phyloP scores from a whole-genome alignment of 2,888 invertebrate genomes.

The Drosophila emarginata region DNA sequence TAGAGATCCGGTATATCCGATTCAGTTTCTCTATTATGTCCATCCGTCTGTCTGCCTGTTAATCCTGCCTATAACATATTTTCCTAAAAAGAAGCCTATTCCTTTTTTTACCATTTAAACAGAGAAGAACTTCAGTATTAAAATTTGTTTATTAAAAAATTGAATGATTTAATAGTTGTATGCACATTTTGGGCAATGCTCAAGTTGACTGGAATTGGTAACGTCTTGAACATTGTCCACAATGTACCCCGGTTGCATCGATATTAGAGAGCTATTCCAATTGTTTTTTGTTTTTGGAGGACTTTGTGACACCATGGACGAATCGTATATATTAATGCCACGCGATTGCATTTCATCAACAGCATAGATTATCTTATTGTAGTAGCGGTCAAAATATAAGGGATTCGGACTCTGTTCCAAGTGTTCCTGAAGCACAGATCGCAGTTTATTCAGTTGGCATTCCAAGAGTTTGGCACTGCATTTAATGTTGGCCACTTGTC shows the following conservation, averaged over 20 bases:
- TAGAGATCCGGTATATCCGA: too few species aligned
- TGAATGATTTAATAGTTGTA: background rate
- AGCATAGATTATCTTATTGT: constrained; percentile 16
- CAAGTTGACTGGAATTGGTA: background rate
- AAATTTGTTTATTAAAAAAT: background rate
- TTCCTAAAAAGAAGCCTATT: too few species aligned
- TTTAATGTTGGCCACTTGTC: constrained; percentile 40
- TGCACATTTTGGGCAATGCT: background rate
- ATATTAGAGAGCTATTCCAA: background rate
- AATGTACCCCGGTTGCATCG: background rate
- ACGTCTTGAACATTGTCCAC: constrained; percentile 7
- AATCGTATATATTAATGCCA: background rate
- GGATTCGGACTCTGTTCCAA: background rate
- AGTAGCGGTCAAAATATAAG: constrained; percentile 11
- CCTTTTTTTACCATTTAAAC: background rate
- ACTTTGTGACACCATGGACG: background rate
- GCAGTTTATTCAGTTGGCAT: constrained; percentile 25
- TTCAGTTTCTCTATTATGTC: too few species aligned
- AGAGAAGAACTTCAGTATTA: background rate
- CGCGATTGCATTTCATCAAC: constrained; percentile 17
- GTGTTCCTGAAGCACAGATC: background rate
- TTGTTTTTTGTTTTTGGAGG: background rate
- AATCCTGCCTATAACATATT: too few species aligned
- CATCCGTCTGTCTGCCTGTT: too few species aligned
- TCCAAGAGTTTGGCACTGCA: constrained; percentile 30